Evolutionary conservation across 2,888 invertebrate species (phyloP).

Genomic region (Drosophila glabriapex): DNA sequence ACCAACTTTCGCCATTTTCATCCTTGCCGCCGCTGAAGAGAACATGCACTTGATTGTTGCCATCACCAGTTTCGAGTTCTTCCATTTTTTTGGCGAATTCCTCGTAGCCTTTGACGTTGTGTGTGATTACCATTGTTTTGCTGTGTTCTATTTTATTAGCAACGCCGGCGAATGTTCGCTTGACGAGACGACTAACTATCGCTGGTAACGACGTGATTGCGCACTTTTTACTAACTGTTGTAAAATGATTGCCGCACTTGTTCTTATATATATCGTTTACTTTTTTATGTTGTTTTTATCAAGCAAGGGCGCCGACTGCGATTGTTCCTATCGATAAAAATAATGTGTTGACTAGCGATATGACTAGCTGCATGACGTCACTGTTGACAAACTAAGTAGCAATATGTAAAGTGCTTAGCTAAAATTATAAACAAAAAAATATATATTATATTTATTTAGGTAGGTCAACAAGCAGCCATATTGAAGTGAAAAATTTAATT

Average conservation of each 20-base stretch:
- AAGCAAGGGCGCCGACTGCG: conserved; percentile 15
- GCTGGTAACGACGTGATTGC: conserved; percentile 62
- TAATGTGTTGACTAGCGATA: not conserved
- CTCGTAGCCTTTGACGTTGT: conserved; percentile 85
- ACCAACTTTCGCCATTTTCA: conserved; percentile 92
- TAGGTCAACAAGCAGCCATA: not conserved
- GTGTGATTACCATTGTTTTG: conserved; percentile 84
- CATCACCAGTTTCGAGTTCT: conserved; percentile 76
- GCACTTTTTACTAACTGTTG: conserved; percentile 50
- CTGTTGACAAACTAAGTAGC: not conserved
- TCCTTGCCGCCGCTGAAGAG: conserved; percentile 85
- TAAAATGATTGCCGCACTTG: conserved; percentile 33
- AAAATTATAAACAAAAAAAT: not conserved
- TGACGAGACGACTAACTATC: conserved; percentile 43
- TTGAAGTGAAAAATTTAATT: not conserved
- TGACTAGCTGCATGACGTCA: not conserved
- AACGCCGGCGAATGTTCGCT: conserved; percentile 59
- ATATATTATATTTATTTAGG: not conserved
- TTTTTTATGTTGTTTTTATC: conserved; percentile 28
- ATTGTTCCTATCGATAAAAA: conserved; percentile 30
- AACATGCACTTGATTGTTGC: conserved; percentile 83
- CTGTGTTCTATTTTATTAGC: conserved; percentile 32
- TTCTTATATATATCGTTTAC: conserved; percentile 38
- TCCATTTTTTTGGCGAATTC: conserved; percentile 85
- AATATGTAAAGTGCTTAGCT: not conserved